Conservation (phyloP, 2,888 invertebrate species). For the Sussaba pulchella region DNA sequence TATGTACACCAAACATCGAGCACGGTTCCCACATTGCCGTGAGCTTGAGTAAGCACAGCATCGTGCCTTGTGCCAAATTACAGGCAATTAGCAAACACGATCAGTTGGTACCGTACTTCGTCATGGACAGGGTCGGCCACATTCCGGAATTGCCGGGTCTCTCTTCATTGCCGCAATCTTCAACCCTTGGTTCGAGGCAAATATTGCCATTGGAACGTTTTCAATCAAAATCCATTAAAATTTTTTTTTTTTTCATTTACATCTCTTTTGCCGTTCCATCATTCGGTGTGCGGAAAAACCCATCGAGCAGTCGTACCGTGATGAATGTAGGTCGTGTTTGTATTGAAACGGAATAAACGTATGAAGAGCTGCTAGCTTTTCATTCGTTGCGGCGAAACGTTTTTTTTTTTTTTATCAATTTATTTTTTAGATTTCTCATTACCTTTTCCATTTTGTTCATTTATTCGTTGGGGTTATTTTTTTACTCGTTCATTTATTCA, state of each 20-base stretch:
- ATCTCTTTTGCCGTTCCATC: background rate
- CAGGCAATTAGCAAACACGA: slow-evolving; percentile 74
- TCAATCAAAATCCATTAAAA: slow-evolving; percentile 75
- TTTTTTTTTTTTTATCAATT: no score
- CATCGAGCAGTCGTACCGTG: background rate
- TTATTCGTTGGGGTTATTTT: no score
- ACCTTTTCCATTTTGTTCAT: no score
- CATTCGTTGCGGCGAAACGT: no score
- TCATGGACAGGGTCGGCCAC: slow-evolving; percentile 88
- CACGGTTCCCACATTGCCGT: slow-evolving; percentile 15
- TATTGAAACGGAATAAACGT: background rate
- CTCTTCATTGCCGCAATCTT: slow-evolving; percentile 90
- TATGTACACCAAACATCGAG: background rate
- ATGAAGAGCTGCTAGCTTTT: background rate
- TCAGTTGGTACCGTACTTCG: slow-evolving; percentile 89
- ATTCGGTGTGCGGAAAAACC: background rate
- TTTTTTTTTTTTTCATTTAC: background rate
- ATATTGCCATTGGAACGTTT: slow-evolving; percentile 76
- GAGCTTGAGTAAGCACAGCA: slow-evolving; percentile 13
- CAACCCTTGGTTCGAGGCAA: slow-evolving; percentile 88
- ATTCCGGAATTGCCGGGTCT: slow-evolving; percentile 90
- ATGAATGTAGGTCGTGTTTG: background rate
- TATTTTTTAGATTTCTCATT: no score
- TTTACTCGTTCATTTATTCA: no score
- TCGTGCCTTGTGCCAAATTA: slow-evolving; percentile 30